Base-by-base conservation (phyloP, 2,888 invertebrate genomes). In the Hydroisotoma schaefferi region DNA sequence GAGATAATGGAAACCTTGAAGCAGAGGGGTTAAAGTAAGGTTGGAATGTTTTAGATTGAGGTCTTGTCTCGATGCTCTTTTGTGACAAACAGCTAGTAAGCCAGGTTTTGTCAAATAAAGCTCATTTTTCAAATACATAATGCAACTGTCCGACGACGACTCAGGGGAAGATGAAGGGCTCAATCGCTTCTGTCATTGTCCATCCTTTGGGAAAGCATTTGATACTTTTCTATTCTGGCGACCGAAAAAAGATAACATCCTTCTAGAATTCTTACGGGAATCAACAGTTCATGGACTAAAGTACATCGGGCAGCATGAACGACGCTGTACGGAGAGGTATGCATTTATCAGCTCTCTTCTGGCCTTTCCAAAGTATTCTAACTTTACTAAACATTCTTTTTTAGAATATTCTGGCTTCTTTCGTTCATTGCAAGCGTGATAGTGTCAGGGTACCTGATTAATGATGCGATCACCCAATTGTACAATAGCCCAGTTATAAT, bases 251-350 rank as follows among this genome's bases (percentile, higher is more conserved):
- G 23, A 46, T 8, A 8, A 22, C 15, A 15, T 2, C 6, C 20
- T 37, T 20, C n/a, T 27, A n/a, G 28, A 49, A 49, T 23, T 52
- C n/a, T 37, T 52, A 4, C 52, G 20, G 2, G 52, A 52, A 3
- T 37, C 37, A 6, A 22, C 18, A 6, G 22, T 68, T 1, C 68
- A 68, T 54, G 65, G 65, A 1, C 40, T 68, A 10, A 65, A 65
- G 12, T 68, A 63, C 43, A 61, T 66, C 22, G 65, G 59, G 1
- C 63, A 68, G 25, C 20, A 46, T 6, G 46, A 20, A 6, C 22
- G 46, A 23, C 46, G 15, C 6, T 3, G 5, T 6, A 4, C 4
- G 23, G 46, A 46, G 25, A 22, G 46, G 12, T 46, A 23, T 10
- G 23, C 20, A 22, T 6, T 20, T n/a, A 10, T 18, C 43, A 43